A percentile compares a stretch with the other conserved stretches of the same genome.
Evolutionary conservation across 2,888 invertebrate genomes (phyloP).

Genomic region (Erannis defoliaria): DNA sequence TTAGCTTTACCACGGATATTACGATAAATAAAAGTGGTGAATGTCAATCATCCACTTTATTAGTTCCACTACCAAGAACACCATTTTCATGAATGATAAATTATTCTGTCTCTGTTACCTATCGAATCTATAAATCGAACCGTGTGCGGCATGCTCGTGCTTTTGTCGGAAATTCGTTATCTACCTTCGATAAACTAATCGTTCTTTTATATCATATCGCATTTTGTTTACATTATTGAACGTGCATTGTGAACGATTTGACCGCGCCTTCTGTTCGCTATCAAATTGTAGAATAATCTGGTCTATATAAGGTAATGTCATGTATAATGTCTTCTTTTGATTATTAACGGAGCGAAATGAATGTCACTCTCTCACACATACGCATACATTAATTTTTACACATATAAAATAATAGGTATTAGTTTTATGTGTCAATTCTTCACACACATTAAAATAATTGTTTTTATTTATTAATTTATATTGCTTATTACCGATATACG

Average conservation of each 20-base stretch:
- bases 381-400: too few relatives aligned
- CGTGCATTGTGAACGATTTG: conserved; percentile 38
- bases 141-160: conserved; percentile 37
- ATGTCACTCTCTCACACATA: too few relatives aligned
- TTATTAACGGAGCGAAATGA: too few relatives aligned
- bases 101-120: conserved; percentile 22
- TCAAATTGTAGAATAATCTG: conserved; percentile 5
- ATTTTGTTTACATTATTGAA: conserved; percentile 45
- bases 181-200: conserved; percentile 41
- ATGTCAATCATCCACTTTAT: conserved; percentile 30
- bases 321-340: background rate
- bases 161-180: conserved; percentile 33
- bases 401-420: too few relatives aligned
- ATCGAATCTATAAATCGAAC: conserved; percentile 19
- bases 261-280: conserved; percentile 17
- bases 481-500: too few relatives aligned
- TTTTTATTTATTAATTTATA: too few relatives aligned
- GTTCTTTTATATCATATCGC: conserved; percentile 36
- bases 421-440: background rate
- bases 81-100: conserved; percentile 17
- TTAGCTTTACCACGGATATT: background rate
- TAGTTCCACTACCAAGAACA: conserved; percentile 25
- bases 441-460: too few relatives aligned
- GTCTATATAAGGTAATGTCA: background rate
- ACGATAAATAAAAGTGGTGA: conserved; percentile 14